Evolutionary conservation across 2,113 vertebrate genomes (phyloP), one percentile per base, ranked within the genome.

Genomic region (Tauraco erythrolophus): DNA sequence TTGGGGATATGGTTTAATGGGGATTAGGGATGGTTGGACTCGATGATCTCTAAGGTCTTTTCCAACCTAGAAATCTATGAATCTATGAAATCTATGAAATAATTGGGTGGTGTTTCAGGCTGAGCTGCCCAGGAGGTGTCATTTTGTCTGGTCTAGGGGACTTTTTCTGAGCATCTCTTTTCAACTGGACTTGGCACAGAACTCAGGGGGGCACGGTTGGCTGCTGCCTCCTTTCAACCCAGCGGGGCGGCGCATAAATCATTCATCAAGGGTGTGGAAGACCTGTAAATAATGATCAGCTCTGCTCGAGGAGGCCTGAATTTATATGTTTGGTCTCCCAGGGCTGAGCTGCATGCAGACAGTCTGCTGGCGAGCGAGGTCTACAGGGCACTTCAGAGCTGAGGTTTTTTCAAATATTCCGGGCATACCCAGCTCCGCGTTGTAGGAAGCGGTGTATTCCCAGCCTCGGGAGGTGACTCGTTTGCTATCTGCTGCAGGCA

Each of bases 381-480:
- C 72, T 23, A 2, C 28, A 21, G 57, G 54, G 54, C 54, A 5
- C 41, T 16, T 39, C 1, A 11, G 72, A 45, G 65, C 50, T 14
- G 22, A 23, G 50, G 27, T 71, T 27, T 57, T 39, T 9, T 43
- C 16, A 33, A 16, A 24, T 19, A 7, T 7, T 19, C 16, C 17
- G 10, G 13, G 45, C 53, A 25, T 7, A 3, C 22, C 14, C 30
- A 7, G 64, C 80, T 57, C 64, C 7, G 1, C 3, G 0, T 5
- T 18, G 24, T 5, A 5, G 11, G 68, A 35, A 6, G 1, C 1
- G 31, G 25, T 1, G 2, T 8, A 4, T 23, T 31, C n/a, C 33
- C 45, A 23, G 45, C 24, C 45, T 25, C 10, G 2, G 51, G 45
- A 43, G 50, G 33, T 7, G 43, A 35, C 11, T 25, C 5, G 9